Evolutionary conservation across 1,140 invertebrate species (phyloP).

Genomic region (Pogonus chalceus): DNA sequence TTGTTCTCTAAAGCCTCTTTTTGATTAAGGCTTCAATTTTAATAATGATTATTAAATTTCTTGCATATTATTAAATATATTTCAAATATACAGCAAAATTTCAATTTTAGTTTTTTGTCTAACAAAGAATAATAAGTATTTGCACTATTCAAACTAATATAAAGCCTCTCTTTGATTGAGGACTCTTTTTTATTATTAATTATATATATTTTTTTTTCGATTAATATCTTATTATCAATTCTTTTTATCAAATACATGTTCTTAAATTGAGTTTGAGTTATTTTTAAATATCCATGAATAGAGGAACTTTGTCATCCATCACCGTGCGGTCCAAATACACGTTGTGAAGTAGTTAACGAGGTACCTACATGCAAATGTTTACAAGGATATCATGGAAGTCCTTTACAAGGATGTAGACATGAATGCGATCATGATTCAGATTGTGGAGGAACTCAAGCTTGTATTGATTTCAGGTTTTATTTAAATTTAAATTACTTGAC

Average conservation of each 20-base stretch:
- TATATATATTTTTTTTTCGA: not conserved
- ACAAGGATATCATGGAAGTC: constrained; percentile 62
- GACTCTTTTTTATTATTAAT: too few relatives aligned
- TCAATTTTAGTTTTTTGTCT: too few relatives aligned
- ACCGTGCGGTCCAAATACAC: constrained; percentile 68
- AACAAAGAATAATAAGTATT: too few relatives aligned
- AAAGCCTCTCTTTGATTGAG: too few relatives aligned
- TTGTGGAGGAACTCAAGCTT: constrained; percentile 57
- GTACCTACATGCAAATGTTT: constrained; percentile 66
- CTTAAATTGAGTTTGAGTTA: not conserved
- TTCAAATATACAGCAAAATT: too few relatives aligned
- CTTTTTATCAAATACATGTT: not conserved
- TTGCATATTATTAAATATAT: too few relatives aligned
- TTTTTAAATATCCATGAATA: constrained; percentile 31
- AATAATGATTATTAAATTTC: too few relatives aligned
- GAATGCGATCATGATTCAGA: constrained; percentile 69
- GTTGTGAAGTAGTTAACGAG: constrained; percentile 63
- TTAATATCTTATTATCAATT: not conserved
- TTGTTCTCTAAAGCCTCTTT: too few relatives aligned
- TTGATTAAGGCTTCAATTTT: too few relatives aligned
- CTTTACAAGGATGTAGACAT: constrained; percentile 60
- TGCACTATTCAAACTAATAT: too few relatives aligned
- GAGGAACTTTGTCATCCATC: constrained; percentile 69
- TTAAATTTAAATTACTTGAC: too few relatives aligned
- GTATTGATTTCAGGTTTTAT: constrained; percentile 62